These are phyloP conservation scores for Neogobius melanostomus DNA, from an alignment of 2,113 vertebrate species.

Conservation along the genomic window DNA sequence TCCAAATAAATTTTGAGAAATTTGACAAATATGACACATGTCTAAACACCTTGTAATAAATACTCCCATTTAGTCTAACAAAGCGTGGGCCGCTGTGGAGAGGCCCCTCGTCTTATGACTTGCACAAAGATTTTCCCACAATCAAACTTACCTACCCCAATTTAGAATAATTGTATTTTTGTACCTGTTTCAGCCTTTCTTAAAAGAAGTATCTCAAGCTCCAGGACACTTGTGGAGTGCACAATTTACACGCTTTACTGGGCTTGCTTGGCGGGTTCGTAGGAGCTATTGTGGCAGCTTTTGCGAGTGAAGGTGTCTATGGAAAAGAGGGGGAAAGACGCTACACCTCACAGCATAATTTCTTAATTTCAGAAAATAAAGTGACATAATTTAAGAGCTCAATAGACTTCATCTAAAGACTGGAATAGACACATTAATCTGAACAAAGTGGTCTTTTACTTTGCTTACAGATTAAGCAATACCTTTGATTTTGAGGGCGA, in stretches of 20 bases:
- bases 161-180: background rate
- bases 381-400: too few relatives aligned
- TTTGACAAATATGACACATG: too few relatives aligned
- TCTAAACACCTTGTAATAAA: too few relatives aligned
- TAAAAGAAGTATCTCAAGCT: conserved; percentile 84
- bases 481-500: conserved; percentile 72
- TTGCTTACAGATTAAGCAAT: conserved; percentile 75
- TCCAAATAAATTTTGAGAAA: too few relatives aligned
- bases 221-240: conserved; percentile 94
- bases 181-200: conserved; percentile 79
- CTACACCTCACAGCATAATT: background rate
- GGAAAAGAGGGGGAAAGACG: conserved; percentile 80
- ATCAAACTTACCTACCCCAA: background rate
- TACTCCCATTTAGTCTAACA: too few relatives aligned
- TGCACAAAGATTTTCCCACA: background rate
- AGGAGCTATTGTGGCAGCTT: conserved; percentile 86
- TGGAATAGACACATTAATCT: too few relatives aligned
- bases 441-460: background rate
- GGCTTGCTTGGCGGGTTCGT: conserved; percentile 89
- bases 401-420: too few relatives aligned
- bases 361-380: too few relatives aligned
- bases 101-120: too few relatives aligned
- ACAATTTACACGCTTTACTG: conserved; percentile 92
- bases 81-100: too few relatives aligned
- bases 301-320: conserved; percentile 77